Percentiles rank a stretch among this genome's conserved stretches.
These are phyloP conservation scores for Melanostoma scalare DNA, from an alignment of 2,888 invertebrate species.

Conservation along the genomic window DNA sequence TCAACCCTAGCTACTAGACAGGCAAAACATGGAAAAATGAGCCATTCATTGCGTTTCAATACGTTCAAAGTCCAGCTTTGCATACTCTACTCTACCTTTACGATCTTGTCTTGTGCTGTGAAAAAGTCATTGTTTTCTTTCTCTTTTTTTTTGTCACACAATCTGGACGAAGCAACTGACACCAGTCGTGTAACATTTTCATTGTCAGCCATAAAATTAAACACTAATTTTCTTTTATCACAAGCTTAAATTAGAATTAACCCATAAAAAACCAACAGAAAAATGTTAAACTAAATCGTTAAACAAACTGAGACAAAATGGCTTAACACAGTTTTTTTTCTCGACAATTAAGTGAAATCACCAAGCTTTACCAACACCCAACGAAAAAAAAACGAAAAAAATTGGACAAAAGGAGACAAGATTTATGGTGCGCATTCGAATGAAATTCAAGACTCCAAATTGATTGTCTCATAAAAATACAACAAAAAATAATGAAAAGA, in stretches of 20 bases:
- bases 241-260: conserved; percentile 24
- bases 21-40: too few relatives aligned
- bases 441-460: conserved; percentile 63
- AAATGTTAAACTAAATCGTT: conserved; percentile 44
- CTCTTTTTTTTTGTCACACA: too few relatives aligned
- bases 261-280: conserved; percentile 7
- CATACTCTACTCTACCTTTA: too few relatives aligned
- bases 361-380: neutral
- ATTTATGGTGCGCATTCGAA: conserved; percentile 51
- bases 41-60: too few relatives aligned
- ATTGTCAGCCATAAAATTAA: conserved; percentile 45
- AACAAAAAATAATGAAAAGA: conserved; percentile 20
- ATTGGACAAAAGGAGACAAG: conserved; percentile 30
- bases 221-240: conserved; percentile 43
- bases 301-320: conserved; percentile 58
- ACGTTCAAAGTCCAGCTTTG: too few relatives aligned
- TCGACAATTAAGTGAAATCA: conserved; percentile 49
- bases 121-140: too few relatives aligned
- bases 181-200: conserved; percentile 28
- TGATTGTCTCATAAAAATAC: conserved; percentile 62
- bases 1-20: too few relatives aligned
- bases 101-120: too few relatives aligned
- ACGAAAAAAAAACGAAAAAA: conserved; percentile 4
- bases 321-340: neutral
- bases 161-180: conserved; percentile 3